Conservation (phyloP, 2,888 invertebrate species). For the Congeria kusceri region DNA sequence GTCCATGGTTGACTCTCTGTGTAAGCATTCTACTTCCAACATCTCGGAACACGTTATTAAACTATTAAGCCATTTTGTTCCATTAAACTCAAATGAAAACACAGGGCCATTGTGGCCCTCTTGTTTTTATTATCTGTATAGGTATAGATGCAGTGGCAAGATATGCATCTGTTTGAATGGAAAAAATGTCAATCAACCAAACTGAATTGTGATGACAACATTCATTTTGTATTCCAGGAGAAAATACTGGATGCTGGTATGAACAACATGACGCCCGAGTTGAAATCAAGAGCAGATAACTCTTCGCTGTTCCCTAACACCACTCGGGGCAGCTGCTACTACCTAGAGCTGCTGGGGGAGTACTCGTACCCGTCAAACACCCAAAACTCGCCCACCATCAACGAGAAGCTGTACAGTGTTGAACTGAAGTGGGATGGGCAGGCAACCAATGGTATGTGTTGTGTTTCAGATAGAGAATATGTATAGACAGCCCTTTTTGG, state of each 20-base stretch:
- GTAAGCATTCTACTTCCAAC: no score
- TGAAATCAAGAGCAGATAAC: slow-evolving; percentile 20
- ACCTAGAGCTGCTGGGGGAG: slow-evolving; percentile 67
- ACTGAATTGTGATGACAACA: no score
- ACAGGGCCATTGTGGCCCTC: neutral
- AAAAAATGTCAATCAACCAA: no score
- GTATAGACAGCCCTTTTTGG: no score
- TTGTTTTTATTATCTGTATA: neutral
- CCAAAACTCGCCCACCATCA: slow-evolving; percentile 33
- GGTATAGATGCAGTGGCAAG: no score
- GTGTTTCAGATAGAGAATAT: no score
- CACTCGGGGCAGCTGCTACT: slow-evolving; percentile 78
- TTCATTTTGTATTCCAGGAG: neutral
- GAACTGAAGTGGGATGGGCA: slow-evolving; percentile 76
- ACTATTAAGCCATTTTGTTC: no score
- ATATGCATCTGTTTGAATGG: no score
- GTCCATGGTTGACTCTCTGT: no score
- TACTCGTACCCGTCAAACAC: slow-evolving; percentile 42
- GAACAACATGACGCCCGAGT: neutral
- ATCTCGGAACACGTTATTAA: no score
- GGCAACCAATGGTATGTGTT: slow-evolving; percentile 22
- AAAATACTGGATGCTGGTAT: neutral
- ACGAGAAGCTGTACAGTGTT: slow-evolving; percentile 63
- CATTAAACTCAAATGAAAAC: no score
- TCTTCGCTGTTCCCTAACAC: slow-evolving; percentile 74